Conservation (phyloP, 1,140 invertebrate species). For the Phocides pigmalion region DNA sequence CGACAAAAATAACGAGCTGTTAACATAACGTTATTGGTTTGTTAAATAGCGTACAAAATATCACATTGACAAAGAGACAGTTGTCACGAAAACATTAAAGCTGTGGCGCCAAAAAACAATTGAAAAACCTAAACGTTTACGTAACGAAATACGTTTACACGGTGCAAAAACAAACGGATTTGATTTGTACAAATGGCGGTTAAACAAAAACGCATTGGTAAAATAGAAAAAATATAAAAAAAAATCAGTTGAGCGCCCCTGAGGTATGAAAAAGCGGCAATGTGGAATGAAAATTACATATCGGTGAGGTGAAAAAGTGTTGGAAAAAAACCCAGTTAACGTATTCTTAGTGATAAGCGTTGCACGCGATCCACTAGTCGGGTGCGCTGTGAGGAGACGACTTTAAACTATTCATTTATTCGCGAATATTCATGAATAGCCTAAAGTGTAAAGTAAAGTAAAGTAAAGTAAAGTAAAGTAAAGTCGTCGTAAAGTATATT, state of each 20-base stretch:
- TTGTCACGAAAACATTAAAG: conserved; percentile 22
- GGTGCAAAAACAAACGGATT: conserved; percentile 14
- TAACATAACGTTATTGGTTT: conserved; percentile 2
- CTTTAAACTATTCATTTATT: not conserved
- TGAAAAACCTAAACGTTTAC: conserved; percentile 31
- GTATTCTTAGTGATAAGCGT: conserved; percentile 62
- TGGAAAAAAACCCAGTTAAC: conserved; percentile 61
- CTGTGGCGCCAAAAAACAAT: not conserved
- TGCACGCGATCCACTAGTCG: conserved; percentile 52
- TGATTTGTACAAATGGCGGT: conserved; percentile 32
- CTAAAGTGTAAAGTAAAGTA: too few species aligned
- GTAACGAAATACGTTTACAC: conserved; percentile 24
- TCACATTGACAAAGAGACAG: conserved; percentile 10
- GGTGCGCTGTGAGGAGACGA: conserved; percentile 36
- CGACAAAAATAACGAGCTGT: conserved; percentile 8
- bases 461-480: too few species aligned
- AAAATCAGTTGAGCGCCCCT: conserved; percentile 58
- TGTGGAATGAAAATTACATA: conserved; percentile 70
- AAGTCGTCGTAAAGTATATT: too few species aligned
- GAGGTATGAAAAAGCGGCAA: conserved; percentile 61
- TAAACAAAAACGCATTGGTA: conserved; percentile 25
- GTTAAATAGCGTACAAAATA: too few species aligned
- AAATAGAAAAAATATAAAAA: conserved; percentile 48
- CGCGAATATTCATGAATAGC: too few species aligned
- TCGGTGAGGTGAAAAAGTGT: conserved; percentile 63